These are phyloP conservation scores for Lymantria monacha DNA, from an alignment of 2,888 invertebrate species.

Conservation along the genomic window DNA sequence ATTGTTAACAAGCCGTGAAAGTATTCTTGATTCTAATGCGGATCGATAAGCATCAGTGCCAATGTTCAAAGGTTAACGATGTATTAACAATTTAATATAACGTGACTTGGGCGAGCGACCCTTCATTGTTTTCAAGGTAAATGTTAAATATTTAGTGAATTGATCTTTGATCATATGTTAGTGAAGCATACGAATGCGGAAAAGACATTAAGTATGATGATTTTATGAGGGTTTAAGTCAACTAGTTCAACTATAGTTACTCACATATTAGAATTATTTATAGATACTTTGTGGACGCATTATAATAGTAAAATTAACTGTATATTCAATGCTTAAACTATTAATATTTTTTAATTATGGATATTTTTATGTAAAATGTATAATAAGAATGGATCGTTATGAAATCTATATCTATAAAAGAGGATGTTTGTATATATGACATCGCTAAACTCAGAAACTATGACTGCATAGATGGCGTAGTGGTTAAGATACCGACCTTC, in stretches of 20 bases:
- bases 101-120: conserved; percentile 42
- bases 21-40: conserved; percentile 33
- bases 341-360: no score
- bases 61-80: conserved; percentile 51
- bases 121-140: conserved; percentile 48
- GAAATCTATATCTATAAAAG: no score
- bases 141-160: conserved; percentile 34
- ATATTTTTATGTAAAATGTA: no score
- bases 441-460: no score
- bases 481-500: no score
- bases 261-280: conserved; percentile 7
- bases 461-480: no score
- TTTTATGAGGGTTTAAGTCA: conserved; percentile 23
- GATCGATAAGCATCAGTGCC: conserved; percentile 39
- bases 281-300: background rate
- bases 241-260: conserved; percentile 1
- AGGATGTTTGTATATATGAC: no score
- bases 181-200: conserved; percentile 10
- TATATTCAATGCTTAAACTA: background rate
- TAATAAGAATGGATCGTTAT: no score
- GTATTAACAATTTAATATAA: conserved; percentile 50
- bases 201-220: conserved; percentile 26
- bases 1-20: conserved; percentile 18
- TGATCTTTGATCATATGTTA: conserved; percentile 5
- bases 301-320: background rate